phyloP scores from a whole-genome alignment of 2,113 vertebrate species.

The Falco punctatus region DNA sequence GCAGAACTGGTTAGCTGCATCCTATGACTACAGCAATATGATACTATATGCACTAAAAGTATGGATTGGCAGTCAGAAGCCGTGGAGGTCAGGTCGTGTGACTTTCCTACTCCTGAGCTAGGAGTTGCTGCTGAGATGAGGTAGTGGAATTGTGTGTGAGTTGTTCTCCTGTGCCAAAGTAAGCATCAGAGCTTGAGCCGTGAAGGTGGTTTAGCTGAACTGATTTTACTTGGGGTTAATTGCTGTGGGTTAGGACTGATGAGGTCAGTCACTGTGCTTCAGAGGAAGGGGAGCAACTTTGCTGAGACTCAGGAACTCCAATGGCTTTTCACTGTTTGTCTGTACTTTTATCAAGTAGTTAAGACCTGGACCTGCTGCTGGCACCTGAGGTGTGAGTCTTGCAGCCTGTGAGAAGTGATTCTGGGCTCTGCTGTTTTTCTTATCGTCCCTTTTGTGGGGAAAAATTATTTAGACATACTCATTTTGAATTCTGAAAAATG shows the following conservation, averaged over 20 bases:
- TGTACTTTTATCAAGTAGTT: neutral
- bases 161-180: neutral
- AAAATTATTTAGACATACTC: neutral
- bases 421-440: neutral
- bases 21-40: neutral
- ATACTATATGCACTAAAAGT: neutral
- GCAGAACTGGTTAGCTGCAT: neutral
- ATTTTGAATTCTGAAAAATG: neutral
- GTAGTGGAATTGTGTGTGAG: neutral
- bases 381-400: neutral
- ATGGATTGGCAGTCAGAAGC: neutral
- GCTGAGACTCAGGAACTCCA: neutral
- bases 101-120: neutral
- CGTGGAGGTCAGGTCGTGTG: neutral
- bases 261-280: neutral
- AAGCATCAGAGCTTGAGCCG: neutral
- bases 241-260: neutral
- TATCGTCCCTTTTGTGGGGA: neutral
- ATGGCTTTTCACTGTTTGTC: neutral
- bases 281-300: neutral
- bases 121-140: neutral
- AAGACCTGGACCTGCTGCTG: neutral
- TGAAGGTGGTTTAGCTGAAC: neutral
- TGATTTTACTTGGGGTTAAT: neutral
- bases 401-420: neutral